These are phyloP conservation scores for Marasmarcha lunaedactyla DNA, from an alignment of 2,888 invertebrate genomes.

Conservation along the genomic window DNA sequence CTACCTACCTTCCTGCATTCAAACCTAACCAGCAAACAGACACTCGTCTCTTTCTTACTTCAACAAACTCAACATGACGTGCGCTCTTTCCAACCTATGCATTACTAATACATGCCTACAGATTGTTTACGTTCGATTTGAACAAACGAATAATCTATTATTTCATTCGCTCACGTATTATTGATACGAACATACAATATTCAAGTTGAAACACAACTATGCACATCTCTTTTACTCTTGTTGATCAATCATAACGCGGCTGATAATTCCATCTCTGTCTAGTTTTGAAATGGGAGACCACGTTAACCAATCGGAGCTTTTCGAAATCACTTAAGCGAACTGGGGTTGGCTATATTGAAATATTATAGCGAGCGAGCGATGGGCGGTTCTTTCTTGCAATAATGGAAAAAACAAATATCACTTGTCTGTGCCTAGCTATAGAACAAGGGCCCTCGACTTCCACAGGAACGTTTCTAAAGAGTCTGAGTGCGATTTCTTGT, in stretches of 20 bases:
- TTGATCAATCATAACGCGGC: no score
- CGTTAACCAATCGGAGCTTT: conserved; percentile 40
- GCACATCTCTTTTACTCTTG: conserved; percentile 30
- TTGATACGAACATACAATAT: conserved; percentile 66
- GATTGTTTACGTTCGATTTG: conserved; percentile 67
- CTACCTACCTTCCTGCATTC: conserved; percentile 20
- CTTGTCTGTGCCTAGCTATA: conserved; percentile 24
- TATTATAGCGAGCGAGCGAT: conserved; percentile 48
- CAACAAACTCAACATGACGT: conserved; percentile 13
- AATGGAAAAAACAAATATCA: conserved; percentile 64
- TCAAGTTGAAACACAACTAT: conserved; percentile 33
- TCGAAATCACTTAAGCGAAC: conserved; percentile 48
- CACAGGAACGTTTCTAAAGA: background rate
- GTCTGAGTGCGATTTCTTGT: conserved; percentile 66
- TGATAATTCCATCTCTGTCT: conserved; percentile 36
- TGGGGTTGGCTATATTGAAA: conserved; percentile 61
- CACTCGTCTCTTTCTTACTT: conserved; percentile 31
- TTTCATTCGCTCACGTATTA: conserved; percentile 70
- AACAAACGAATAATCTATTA: conserved; percentile 71
- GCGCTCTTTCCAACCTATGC: conserved; percentile 29
- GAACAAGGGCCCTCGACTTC: conserved; percentile 10
- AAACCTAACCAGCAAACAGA: conserved; percentile 20
- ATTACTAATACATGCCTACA: conserved; percentile 64
- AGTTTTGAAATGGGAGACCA: conserved; percentile 20
- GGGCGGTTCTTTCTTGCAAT: conserved; percentile 57